Base-by-base conservation (phyloP, 2,797 vertebrate species). In the Rhyacichthys aspro region DNA sequence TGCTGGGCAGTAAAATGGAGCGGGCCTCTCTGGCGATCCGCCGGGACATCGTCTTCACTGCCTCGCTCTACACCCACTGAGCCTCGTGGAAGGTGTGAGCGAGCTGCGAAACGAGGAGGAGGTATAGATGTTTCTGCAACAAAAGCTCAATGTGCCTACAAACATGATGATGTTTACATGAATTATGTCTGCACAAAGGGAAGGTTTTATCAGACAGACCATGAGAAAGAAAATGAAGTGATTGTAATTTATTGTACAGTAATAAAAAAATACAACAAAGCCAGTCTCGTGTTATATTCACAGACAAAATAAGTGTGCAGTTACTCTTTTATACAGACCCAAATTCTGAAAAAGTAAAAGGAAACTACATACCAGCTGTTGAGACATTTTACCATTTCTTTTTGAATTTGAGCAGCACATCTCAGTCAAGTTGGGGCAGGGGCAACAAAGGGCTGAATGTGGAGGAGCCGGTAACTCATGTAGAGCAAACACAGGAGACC, bases 11-110 rank as follows among this genome's bases (percentile, higher is more conserved):
- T 77, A 97, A 96, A 85, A 96, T 97, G 96, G 95, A 97, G 84
- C 90, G 84, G 0, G 95, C 96, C 0, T 96, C 94, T 2, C 88
- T 95, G 45, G 83, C 95, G 72, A 93, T 97, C 60, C 94, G 94
- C 75, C 90, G 96, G 65, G 96, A 97, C 90, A 97, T 97, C 0
- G 94, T 97, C 70, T 97, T 97, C 73, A 95, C 95, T 0, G 96
- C 96, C 43, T 96, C 95, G 42, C 94, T 97, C 45, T 97, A 97
- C 71, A 96, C 95, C 34, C 96, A 97, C 88, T 97, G 90, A 95
- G 53, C 55, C 15, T 10, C 8, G 18, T 9, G 39, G 18, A 19
- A 54, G 18, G 48, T 43, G 36, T 53, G 38, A 34, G 28, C 14
- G 59, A 32, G 46, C 32, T 43, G 9, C 47, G 34, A 43, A 43